These are phyloP conservation scores for Bombus pascuorum DNA, from an alignment of 1,140 invertebrate species.

Conservation along the genomic window DNA sequence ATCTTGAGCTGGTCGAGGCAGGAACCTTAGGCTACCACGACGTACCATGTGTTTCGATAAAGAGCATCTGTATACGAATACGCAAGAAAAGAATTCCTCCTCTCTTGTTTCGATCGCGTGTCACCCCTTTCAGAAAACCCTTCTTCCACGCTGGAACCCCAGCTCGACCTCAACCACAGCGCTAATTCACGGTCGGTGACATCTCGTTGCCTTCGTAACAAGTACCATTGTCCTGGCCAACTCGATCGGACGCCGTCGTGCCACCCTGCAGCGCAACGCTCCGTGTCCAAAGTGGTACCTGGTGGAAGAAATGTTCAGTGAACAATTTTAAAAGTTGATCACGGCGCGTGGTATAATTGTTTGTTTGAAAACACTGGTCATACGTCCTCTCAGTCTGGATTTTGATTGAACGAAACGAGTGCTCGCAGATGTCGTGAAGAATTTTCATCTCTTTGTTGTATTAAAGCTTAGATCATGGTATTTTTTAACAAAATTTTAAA, in stretches of 20 bases:
- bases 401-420: neutral
- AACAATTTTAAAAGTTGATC: slow-evolving; percentile 65
- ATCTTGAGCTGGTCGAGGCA: slow-evolving; percentile 30
- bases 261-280: slow-evolving; percentile 44
- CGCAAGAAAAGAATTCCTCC: slow-evolving; percentile 60
- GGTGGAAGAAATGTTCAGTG: slow-evolving; percentile 63
- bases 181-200: slow-evolving; percentile 80
- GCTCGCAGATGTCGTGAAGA: slow-evolving; percentile 19
- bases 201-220: slow-evolving; percentile 79
- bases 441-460: neutral
- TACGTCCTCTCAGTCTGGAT: neutral
- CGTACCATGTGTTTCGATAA: slow-evolving; percentile 64
- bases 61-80: slow-evolving; percentile 61
- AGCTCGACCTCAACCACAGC: slow-evolving; percentile 63
- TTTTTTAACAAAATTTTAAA: neutral
- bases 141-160: slow-evolving; percentile 27
- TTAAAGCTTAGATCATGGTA: neutral
- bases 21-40: slow-evolving; percentile 19
- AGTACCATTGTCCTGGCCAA: slow-evolving; percentile 77
- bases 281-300: slow-evolving; percentile 58
- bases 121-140: slow-evolving; percentile 59
- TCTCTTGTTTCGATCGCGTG: slow-evolving; percentile 23
- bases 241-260: slow-evolving; percentile 66
- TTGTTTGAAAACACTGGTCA: slow-evolving; percentile 75
- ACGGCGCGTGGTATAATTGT: slow-evolving; percentile 40